A percentile compares a stretch with the other conserved stretches of the same genome.
phyloP scores from a whole-genome alignment of 2,113 vertebrate species.

The Boulengeromyrus knoepffleri region DNA sequence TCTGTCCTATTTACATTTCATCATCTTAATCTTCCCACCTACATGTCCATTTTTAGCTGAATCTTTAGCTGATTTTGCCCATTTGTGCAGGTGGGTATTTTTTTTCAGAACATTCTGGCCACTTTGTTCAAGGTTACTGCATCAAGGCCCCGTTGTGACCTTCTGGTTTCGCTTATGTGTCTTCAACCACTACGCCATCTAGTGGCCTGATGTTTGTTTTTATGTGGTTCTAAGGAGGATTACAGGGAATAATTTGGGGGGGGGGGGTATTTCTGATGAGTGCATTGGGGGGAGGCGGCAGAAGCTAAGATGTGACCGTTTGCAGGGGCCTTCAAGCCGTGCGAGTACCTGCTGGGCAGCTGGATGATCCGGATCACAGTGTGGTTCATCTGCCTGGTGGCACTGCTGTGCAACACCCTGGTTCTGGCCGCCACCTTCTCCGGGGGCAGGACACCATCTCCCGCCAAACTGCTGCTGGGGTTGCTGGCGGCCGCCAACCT shows the following conservation, averaged over 20 bases:
- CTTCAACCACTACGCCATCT: not conserved
- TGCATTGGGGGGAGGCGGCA: not conserved
- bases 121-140: not conserved
- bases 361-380: conserved; percentile 98
- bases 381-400: conserved; percentile 97
- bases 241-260: not conserved
- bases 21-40: not conserved
- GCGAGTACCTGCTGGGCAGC: conserved; percentile 88
- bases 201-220: not conserved
- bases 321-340: conserved; percentile 98
- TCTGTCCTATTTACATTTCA: not conserved
- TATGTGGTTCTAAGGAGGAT: not conserved
- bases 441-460: conserved; percentile 57
- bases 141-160: not conserved
- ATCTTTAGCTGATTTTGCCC: not conserved
- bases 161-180: not conserved
- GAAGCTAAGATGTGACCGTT: conserved; percentile 12
- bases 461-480: conserved; percentile 78
- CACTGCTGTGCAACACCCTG: conserved; percentile 83
- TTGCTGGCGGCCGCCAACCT: conserved; percentile 86
- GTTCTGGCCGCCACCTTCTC: conserved; percentile 79
- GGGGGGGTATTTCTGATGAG: not conserved
- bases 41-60: not conserved
- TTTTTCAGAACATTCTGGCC: not conserved
- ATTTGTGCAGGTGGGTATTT: not conserved